phyloP scores from a whole-genome alignment of 2,888 invertebrate genomes.

The Heptascelio sp. region DNA sequence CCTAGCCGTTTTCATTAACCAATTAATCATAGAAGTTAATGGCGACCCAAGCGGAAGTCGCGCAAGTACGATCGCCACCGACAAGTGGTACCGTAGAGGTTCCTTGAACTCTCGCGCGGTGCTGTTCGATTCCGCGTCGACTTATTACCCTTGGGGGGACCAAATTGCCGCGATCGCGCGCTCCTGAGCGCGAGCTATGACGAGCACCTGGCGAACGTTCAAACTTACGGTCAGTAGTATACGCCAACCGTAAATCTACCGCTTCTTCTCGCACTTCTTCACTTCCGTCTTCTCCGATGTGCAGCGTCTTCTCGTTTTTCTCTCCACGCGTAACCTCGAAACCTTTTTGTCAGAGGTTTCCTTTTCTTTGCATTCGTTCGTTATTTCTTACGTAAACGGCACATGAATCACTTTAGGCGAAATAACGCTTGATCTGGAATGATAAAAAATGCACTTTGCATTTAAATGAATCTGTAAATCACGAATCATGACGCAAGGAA shows the following conservation, averaged over 20 bases:
- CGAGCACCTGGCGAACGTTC: slow-evolving; percentile 71
- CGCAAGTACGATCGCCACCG: slow-evolving; percentile 67
- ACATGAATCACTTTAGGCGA: slow-evolving; percentile 31
- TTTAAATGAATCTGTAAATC: slow-evolving; percentile 65
- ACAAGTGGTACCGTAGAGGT: slow-evolving; percentile 78
- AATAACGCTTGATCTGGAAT: slow-evolving; percentile 29
- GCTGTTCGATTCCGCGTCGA: slow-evolving; percentile 48
- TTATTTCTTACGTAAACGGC: slow-evolving; percentile 16
- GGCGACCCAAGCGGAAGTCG: slow-evolving; percentile 75
- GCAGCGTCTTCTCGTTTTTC: slow-evolving; percentile 24
- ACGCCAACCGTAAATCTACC: slow-evolving; percentile 67
- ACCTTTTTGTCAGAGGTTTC: slow-evolving; percentile 36
- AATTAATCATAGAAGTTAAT: slow-evolving; percentile 82
- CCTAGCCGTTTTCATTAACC: slow-evolving; percentile 78
- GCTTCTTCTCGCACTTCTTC: slow-evolving; percentile 66
- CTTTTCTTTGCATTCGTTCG: slow-evolving; percentile 12
- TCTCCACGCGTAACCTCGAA: slow-evolving; percentile 18
- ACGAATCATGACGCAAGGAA: slow-evolving; percentile 51
- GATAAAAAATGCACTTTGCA: slow-evolving; percentile 59
- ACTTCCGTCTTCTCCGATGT: slow-evolving; percentile 55
- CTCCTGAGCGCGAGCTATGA: slow-evolving; percentile 59
- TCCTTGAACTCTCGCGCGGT: slow-evolving; percentile 77
- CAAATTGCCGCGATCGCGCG: slow-evolving; percentile 66
- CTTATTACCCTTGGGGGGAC: slow-evolving; percentile 67
- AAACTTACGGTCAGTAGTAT: slow-evolving; percentile 48